Percentiles rank a stretch among this genome's conserved stretches.
Evolutionary conservation across 92 coral and sea anemone species (phyloP).

Genomic region (Bergia sp.): DNA sequence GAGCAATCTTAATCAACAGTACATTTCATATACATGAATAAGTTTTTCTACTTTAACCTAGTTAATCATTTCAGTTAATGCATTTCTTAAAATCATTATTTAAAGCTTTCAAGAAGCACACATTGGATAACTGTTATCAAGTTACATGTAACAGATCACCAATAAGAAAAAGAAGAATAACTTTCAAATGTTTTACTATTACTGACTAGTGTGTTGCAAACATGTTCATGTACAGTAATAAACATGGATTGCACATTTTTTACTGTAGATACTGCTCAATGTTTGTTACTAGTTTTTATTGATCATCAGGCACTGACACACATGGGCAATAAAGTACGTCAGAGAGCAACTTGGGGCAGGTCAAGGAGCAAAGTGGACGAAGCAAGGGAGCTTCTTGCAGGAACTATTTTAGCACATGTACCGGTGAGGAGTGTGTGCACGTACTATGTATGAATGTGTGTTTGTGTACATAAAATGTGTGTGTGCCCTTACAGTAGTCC

Average conservation of each 20-base stretch:
- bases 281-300: not conserved
- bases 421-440: slow-evolving; percentile 65
- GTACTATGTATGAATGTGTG: not conserved
- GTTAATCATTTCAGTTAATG: too few relatives aligned
- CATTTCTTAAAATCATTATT: too few relatives aligned
- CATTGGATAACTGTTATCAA: too few relatives aligned
- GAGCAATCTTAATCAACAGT: too few relatives aligned
- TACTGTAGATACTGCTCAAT: not conserved
- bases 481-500: too few relatives aligned
- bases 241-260: too few relatives aligned
- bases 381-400: slow-evolving; percentile 91
- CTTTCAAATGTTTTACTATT: too few relatives aligned
- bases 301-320: slow-evolving; percentile 79
- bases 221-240: not conserved
- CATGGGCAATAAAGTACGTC: slow-evolving; percentile 93
- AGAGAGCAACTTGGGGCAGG: slow-evolving; percentile 94
- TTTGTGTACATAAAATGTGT: not conserved
- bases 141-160: not conserved
- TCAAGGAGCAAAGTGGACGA: slow-evolving; percentile 94
- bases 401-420: slow-evolving; percentile 90
- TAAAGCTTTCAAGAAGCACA: too few relatives aligned
- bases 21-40: too few relatives aligned
- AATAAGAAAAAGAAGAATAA: not conserved
- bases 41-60: not conserved
- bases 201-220: not conserved